A percentile compares a stretch with the other conserved stretches of the same genome.
Evolutionary conservation across 35 echinoderm and acorn worm genomes (phyloP).

Genomic region (Apostichopus californicus): DNA sequence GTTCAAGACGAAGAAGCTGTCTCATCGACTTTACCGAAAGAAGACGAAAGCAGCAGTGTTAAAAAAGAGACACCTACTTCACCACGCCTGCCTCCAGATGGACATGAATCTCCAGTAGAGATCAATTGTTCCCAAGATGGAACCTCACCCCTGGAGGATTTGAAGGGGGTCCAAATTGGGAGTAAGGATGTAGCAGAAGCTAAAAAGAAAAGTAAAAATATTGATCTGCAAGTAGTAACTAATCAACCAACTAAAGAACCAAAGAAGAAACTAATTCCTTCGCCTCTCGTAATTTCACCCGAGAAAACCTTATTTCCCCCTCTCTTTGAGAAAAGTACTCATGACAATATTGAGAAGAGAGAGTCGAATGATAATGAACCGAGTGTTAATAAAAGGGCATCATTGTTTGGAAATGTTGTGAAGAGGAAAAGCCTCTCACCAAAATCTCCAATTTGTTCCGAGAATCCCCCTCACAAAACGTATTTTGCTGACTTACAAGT

Average conservation of each 20-base stretch:
- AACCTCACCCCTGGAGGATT: background rate
- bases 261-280: conserved; percentile 38
- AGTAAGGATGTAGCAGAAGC: background rate
- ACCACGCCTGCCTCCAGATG: conserved; percentile 88
- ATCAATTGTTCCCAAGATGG: conserved; percentile 30
- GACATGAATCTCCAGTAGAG: conserved; percentile 80
- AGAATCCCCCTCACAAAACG: background rate
- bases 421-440: conserved; percentile 56
- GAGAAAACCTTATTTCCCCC: conserved; percentile 21
- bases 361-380: background rate
- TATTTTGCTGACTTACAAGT: conserved; percentile 16
- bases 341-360: background rate
- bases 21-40: background rate
- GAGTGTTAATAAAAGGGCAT: conserved; percentile 55
- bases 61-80: conserved; percentile 68
- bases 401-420: conserved; percentile 74
- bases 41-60: background rate
- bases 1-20: background rate
- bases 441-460: conserved; percentile 42
- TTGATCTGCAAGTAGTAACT: background rate
- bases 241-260: background rate
- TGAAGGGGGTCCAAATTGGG: background rate
- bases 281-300: conserved; percentile 27
- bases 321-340: background rate
- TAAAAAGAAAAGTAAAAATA: background rate